A percentile compares a stretch with the other conserved stretches of the same genome.
phyloP scores from a whole-genome alignment of 1,140 invertebrate genomes.

The Aphelenchoides besseyi region DNA sequence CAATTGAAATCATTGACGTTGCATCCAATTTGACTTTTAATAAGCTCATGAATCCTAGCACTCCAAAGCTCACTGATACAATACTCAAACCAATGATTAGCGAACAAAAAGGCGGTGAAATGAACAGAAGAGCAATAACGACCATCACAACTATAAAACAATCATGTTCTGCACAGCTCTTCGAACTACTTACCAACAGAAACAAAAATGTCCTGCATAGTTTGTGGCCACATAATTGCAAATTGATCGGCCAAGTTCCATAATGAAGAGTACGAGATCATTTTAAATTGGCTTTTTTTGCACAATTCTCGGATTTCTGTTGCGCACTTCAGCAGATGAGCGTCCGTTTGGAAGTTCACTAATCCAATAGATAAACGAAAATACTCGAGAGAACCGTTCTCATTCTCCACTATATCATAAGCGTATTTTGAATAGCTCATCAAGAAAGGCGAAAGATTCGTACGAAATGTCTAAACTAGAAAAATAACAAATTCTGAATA shows the following conservation, averaged over 20 bases:
- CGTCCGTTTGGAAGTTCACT: conserved; percentile 37
- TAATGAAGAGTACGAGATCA: conserved; percentile 44
- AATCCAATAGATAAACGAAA: conserved; percentile 48
- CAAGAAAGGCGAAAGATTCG: conserved; percentile 43
- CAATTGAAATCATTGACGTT: conserved; percentile 95
- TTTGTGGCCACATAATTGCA: conserved; percentile 57
- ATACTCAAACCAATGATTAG: conserved; percentile 90
- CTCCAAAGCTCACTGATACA: conserved; percentile 87
- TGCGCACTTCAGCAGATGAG: conserved; percentile 39
- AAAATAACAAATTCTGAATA: conserved; percentile 9
- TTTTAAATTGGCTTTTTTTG: conserved; percentile 24
- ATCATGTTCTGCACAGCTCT: neutral
- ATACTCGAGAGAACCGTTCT: conserved; percentile 27
- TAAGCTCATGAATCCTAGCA: conserved; percentile 89
- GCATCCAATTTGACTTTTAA: conserved; percentile 91
- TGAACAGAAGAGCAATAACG: conserved; percentile 87
- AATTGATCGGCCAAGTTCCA: conserved; percentile 59
- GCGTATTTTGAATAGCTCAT: conserved; percentile 43
- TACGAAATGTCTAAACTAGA: conserved; percentile 24
- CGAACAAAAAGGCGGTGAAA: conserved; percentile 84
- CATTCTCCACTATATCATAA: conserved; percentile 43
- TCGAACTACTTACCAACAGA: conserved; percentile 38
- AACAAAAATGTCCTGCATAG: conserved; percentile 55
- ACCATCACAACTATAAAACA: conserved; percentile 80
- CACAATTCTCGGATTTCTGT: conserved; percentile 32